These are phyloP conservation scores for Druceiella hillmani DNA, from an alignment of 2,888 invertebrate genomes.

Conservation along the genomic window DNA sequence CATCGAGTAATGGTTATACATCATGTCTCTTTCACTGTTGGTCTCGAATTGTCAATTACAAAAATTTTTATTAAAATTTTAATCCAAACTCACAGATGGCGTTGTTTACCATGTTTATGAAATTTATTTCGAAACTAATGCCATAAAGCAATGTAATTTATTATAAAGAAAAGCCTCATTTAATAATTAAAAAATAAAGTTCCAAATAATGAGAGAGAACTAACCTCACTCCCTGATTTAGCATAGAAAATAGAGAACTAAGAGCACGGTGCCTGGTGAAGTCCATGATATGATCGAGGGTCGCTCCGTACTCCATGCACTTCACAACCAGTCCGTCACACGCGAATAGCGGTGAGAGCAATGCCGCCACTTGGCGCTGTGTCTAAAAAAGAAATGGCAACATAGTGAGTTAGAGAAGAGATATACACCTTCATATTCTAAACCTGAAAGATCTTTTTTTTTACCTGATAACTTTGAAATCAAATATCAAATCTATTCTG, in stretches of 20 bases:
- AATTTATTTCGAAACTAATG: no score
- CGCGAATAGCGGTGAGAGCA: slow-evolving; percentile 81
- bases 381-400: slow-evolving; percentile 47
- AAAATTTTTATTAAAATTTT: no score
- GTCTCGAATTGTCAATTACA: no score
- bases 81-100: no score
- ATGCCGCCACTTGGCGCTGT: slow-evolving; percentile 82
- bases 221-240: slow-evolving; percentile 86
- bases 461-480: background rate
- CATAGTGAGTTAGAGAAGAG: no score
- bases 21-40: no score
- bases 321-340: slow-evolving; percentile 92
- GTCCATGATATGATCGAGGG: slow-evolving; percentile 98
- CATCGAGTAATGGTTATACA: no score
- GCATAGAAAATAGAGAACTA: slow-evolving; percentile 95
- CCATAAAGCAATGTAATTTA: no score
- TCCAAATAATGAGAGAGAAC: slow-evolving; percentile 12
- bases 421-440: background rate
- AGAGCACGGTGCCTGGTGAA: slow-evolving; percentile 95
- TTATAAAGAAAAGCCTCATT: no score
- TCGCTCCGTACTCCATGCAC: slow-evolving; percentile 85
- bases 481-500: background rate
- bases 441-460: background rate
- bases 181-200: background rate
- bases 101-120: no score